Evolutionary conservation across 2,888 invertebrate species (phyloP).

Genomic region (Drosophila acutilabella): DNA sequence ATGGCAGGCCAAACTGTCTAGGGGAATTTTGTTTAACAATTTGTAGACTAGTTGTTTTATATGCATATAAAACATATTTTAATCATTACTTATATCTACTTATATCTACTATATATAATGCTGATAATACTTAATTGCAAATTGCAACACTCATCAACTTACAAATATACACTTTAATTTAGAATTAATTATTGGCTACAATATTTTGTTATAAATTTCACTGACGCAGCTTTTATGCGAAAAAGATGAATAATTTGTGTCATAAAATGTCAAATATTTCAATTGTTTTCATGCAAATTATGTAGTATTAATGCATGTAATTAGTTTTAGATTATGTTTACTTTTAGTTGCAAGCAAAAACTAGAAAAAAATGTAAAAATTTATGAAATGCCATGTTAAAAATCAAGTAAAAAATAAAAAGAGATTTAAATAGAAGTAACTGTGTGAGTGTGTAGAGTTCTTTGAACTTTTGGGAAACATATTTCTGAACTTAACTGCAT

Average conservation of each 20-base stretch:
- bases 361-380: constrained; percentile 16
- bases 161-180: constrained; percentile 25
- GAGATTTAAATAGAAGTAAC: constrained; percentile 22
- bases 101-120: constrained; percentile 20
- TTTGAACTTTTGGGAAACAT: constrained; percentile 55
- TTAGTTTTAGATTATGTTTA: constrained; percentile 53
- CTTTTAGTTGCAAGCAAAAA: constrained; percentile 16
- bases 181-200: constrained; percentile 26
- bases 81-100: constrained; percentile 21
- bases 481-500: constrained; percentile 30
- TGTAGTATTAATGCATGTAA: constrained; percentile 55
- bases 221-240: constrained; percentile 51
- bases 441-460: constrained; percentile 49
- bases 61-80: constrained; percentile 48
- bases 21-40: constrained; percentile 58
- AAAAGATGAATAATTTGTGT: constrained; percentile 57
- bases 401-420: constrained; percentile 34
- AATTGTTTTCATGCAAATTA: constrained; percentile 30
- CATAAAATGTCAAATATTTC: constrained; percentile 29
- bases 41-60: constrained; percentile 50
- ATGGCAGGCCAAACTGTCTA: constrained; percentile 81
- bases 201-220: constrained; percentile 14
- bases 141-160: constrained; percentile 26
- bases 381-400: constrained; percentile 30
- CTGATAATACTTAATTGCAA: constrained; percentile 32